Evolutionary conservation across 2,113 vertebrate genomes (phyloP), one percentile per base, ranked within the genome.

Genomic region (Menura novaehollandiae): DNA sequence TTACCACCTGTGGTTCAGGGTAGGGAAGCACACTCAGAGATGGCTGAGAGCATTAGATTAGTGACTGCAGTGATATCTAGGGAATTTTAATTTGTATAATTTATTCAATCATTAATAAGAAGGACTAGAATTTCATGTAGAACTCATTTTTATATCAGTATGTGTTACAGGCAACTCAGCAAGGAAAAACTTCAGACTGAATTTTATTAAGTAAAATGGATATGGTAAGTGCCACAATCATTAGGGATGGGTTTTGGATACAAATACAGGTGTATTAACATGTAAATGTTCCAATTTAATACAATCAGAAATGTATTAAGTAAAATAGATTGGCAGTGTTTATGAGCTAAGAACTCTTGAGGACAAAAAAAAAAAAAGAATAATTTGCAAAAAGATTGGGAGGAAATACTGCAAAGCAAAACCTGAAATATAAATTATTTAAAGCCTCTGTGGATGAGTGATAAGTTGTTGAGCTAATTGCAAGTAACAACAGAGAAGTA

Each of bases 11-110:
- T 92, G 73, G 93, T 96, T 94, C 53, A 87, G 66, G 17, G 77
- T 87, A 91, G 69, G 71, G 92, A 91, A 95, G 80, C 60, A 66
- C 60, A 95, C 86, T 96, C 80, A 82, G 90, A 93, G 69, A 82
- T 69, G 89, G 93, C 86, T 91, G 91, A 96, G 83, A 97, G 88
- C 92, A 85, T 87, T 94, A 94, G 83, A 96, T 92, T 96, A 95
- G 95, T 75, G 91, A 89, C 93, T 94, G 66, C 58, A 91, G 68
- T 60, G 68, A 72, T 94, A 92, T 46, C 92, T 78, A 82, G 92
- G 92, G 96, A 96, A 96, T 96, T 96, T 95, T 96, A 96, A 96
- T 97, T 95, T 92, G 88, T 92, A 78, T 96, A 94, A 95, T 95
- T 95, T 96, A 96, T 96, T 95, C 95, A 94, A 7, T 92, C 88